Conservation (phyloP, 1,140 invertebrate genomes). For the Ceratosolen solmsi region DNA sequence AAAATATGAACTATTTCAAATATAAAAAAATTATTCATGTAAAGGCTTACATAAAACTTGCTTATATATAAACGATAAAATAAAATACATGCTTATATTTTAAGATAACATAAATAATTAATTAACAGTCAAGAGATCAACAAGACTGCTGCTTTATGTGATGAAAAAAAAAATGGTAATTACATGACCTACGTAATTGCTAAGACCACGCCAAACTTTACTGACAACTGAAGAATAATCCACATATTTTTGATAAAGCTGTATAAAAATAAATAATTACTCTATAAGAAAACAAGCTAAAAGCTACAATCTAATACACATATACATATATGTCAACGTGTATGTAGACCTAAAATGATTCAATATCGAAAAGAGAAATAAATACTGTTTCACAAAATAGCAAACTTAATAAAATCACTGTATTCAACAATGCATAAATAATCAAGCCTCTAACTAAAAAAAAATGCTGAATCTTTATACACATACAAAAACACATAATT, state of each 20-base stretch:
- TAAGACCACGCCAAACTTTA: conserved; percentile 50
- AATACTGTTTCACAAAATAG: conserved; percentile 16
- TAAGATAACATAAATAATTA: too few relatives aligned
- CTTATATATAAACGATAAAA: too few relatives aligned
- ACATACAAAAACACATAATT: conserved; percentile 6
- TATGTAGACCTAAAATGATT: not conserved
- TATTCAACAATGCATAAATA: not conserved
- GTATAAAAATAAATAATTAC: conserved; percentile 39
- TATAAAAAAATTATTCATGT: too few relatives aligned
- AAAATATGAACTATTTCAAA: too few relatives aligned
- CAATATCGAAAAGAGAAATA: not conserved
- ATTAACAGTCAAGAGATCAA: conserved; percentile 42
- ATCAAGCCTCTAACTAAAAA: not conserved
- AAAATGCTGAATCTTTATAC: not conserved
- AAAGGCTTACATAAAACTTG: too few relatives aligned
- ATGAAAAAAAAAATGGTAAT: conserved; percentile 21
- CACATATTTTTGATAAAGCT: conserved; percentile 36
- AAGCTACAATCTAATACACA: not conserved
- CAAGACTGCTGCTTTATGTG: conserved; percentile 45
- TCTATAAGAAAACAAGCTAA: not conserved
- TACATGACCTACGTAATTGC: conserved; percentile 47
- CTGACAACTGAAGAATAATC: conserved; percentile 46
- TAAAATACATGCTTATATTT: too few relatives aligned
- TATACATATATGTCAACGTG: not conserved
- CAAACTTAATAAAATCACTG: conserved; percentile 23